Conservation (phyloP, 2,113 vertebrate species). For the Dryoscopus gambensis region DNA sequence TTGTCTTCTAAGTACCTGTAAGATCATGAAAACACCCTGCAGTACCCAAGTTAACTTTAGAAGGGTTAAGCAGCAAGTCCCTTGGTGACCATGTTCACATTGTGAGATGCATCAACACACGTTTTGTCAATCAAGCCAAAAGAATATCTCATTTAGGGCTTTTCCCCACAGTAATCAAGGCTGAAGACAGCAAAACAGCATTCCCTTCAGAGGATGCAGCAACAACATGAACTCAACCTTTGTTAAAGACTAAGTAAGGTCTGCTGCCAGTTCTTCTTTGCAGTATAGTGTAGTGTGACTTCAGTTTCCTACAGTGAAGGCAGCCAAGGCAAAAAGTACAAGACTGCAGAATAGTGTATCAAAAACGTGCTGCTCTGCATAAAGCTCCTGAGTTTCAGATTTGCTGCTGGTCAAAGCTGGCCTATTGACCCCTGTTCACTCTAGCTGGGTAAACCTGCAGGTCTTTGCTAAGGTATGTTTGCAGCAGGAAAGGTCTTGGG, state of each 20-base stretch:
- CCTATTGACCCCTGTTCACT: background rate
- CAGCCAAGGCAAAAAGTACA: background rate
- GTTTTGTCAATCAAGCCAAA: conserved; percentile 39
- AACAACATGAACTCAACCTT: background rate
- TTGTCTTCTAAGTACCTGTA: conserved; percentile 24
- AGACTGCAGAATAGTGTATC: background rate
- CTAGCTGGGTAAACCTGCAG: background rate
- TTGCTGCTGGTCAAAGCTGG: background rate
- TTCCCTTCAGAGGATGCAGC: conserved; percentile 25
- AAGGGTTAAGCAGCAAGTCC: conserved; percentile 24
- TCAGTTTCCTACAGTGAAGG: background rate
- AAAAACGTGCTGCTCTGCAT: background rate
- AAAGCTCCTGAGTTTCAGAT: background rate
- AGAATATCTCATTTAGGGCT: conserved; percentile 13
- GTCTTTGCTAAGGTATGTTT: background rate
- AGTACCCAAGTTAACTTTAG: background rate
- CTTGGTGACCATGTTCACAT: background rate
- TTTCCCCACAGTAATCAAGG: conserved; percentile 55
- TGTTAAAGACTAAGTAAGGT: background rate
- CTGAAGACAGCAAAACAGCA: background rate
- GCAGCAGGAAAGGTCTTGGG: background rate
- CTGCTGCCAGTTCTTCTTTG: background rate
- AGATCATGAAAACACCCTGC: background rate
- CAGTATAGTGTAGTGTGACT: background rate
- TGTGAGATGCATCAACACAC: conserved; percentile 10